Evolutionary conservation across 1,140 invertebrate species (phyloP).

Genomic region (Drosophila funebris): DNA sequence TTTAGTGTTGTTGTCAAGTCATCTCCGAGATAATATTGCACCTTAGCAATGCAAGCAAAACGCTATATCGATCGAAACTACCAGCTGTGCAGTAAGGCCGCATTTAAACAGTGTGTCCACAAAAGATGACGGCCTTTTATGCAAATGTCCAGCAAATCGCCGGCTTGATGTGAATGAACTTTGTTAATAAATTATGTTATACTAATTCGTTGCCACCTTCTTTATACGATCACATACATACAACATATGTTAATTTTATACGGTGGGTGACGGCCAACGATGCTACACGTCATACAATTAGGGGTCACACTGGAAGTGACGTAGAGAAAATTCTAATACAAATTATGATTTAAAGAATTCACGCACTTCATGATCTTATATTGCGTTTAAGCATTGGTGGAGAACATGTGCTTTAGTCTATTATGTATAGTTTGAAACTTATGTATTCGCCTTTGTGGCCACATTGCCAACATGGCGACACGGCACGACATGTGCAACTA

Average conservation of each 20-base stretch:
- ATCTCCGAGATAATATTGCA: conserved; percentile 7
- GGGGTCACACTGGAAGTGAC: conserved; percentile 27
- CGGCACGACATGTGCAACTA: conserved; percentile 16
- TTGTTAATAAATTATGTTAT: conserved; percentile 36
- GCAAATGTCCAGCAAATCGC: conserved; percentile 10
- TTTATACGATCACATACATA: neutral
- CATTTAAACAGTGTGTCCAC: neutral
- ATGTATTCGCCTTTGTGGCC: neutral
- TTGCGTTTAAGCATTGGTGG: neutral
- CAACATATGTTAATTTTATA: conserved; percentile 23
- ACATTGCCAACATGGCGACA: conserved; percentile 70
- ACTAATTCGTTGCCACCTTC: conserved; percentile 26
- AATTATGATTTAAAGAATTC: neutral
- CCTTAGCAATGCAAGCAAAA: neutral
- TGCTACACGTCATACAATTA: conserved; percentile 33
- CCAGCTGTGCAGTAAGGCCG: conserved; percentile 8
- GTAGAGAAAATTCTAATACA: neutral
- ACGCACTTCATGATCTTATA: neutral
- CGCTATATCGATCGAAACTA: neutral
- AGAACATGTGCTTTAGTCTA: conserved; percentile 10
- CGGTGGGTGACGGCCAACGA: neutral
- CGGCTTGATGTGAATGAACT: conserved; percentile 48
- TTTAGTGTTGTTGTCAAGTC: conserved; percentile 24
- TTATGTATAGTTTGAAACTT: neutral
- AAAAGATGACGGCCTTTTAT: neutral